phyloP scores from a whole-genome alignment of 2,113 vertebrate genomes.

The Castor canadensis region DNA sequence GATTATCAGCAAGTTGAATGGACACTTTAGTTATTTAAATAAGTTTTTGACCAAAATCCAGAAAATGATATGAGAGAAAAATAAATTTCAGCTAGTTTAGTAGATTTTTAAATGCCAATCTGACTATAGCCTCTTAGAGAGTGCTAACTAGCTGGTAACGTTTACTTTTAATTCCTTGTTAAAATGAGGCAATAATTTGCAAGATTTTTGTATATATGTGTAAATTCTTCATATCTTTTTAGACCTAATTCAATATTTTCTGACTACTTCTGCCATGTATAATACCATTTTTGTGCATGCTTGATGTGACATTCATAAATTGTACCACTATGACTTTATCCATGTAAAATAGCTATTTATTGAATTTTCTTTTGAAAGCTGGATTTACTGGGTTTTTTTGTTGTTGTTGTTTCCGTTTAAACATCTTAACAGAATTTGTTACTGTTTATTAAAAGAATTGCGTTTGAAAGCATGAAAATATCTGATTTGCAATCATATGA shows the following conservation, averaged over 20 bases:
- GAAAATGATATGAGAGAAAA: conserved; percentile 86
- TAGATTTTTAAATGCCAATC: conserved; percentile 87
- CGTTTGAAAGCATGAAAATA: conserved; percentile 73
- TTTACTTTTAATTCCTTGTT: conserved; percentile 93
- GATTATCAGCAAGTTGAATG: conserved; percentile 89
- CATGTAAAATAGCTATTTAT: conserved; percentile 93
- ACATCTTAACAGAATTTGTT: conserved; percentile 86
- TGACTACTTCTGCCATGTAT: conserved; percentile 87
- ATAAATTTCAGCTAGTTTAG: conserved; percentile 82
- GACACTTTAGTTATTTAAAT: conserved; percentile 89
- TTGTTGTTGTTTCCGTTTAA: conserved; percentile 79
- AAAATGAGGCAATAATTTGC: conserved; percentile 98
- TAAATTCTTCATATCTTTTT: conserved; percentile 89
- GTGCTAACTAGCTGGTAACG: conserved; percentile 86
- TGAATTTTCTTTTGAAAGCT: conserved; percentile 85
- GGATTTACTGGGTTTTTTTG: conserved; percentile 75
- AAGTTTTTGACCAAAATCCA: conserved; percentile 89
- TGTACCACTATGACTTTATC: conserved; percentile 93
- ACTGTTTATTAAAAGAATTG: conserved; percentile 90
- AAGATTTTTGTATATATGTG: conserved; percentile 96
- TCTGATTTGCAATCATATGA: conserved; percentile 65
- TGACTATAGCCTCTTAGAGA: conserved; percentile 90
- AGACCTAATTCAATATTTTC: conserved; percentile 89
- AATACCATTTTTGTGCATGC: conserved; percentile 93
- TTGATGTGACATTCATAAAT: conserved; percentile 88